A percentile compares a stretch with the other conserved stretches of the same genome.
phyloP scores from a whole-genome alignment of 2,888 invertebrate species.

The Meiosimyza decipiens region DNA sequence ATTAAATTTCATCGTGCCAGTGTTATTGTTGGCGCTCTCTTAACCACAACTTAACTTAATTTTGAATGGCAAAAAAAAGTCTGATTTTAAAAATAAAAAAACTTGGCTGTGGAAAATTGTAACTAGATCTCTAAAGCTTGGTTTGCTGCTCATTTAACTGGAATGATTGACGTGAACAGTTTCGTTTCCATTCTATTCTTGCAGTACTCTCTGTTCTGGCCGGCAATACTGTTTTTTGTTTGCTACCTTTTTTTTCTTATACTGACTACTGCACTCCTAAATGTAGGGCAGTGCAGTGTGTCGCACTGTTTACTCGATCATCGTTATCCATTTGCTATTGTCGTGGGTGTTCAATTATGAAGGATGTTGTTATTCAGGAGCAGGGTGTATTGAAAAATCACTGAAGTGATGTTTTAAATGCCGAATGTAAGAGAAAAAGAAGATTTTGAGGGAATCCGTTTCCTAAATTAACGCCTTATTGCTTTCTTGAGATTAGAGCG shows the following conservation, averaged over 20 bases:
- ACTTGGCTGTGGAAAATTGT: neutral
- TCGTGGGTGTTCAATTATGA: conserved; percentile 18
- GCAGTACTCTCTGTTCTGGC: neutral
- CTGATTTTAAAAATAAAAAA: neutral
- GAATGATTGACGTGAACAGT: conserved; percentile 44
- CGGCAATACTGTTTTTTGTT: neutral
- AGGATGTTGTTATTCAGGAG: neutral
- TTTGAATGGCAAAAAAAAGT: neutral
- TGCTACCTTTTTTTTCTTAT: neutral
- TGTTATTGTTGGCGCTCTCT: conserved; percentile 4
- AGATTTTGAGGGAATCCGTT: too few relatives aligned
- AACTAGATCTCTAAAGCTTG: conserved; percentile 19
- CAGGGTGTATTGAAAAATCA: too few relatives aligned
- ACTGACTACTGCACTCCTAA: too few relatives aligned
- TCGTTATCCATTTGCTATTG: neutral
- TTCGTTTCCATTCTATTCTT: neutral
- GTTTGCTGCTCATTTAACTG: conserved; percentile 41
- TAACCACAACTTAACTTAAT: neutral
- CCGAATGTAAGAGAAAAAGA: too few relatives aligned
- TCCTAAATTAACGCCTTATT: too few relatives aligned
- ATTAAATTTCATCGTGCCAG: too few relatives aligned
- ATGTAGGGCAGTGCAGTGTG: neutral
- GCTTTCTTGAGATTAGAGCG: too few relatives aligned
- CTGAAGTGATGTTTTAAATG: too few relatives aligned
- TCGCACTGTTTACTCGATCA: neutral